phyloP scores from a whole-genome alignment of 2,888 invertebrate genomes.

The Napeogenes sylphis region DNA sequence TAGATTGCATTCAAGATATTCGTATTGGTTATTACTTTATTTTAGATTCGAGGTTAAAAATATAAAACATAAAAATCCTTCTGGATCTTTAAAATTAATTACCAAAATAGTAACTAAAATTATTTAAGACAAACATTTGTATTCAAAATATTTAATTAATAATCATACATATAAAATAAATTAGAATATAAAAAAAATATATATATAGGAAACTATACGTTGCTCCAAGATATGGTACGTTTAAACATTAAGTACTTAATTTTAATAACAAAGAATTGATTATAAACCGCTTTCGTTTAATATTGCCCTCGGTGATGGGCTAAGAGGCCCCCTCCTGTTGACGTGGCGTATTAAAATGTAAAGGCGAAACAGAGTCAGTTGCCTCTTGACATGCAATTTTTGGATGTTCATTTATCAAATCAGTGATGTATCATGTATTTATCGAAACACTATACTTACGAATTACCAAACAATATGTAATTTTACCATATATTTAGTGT shows the following conservation, averaged over 20 bases:
- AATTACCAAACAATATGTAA: conserved; percentile 38
- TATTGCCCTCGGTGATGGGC: conserved; percentile 52
- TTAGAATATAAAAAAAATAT: too few relatives aligned
- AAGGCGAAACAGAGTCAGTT: conserved; percentile 53
- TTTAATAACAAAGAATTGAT: conserved; percentile 32
- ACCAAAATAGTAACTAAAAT: too few relatives aligned
- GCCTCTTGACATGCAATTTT: conserved; percentile 75
- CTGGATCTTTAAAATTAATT: too few relatives aligned
- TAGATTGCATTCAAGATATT: conserved; percentile 40
- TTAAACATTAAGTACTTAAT: conserved; percentile 14
- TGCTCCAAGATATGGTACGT: neutral
- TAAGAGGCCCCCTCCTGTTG: conserved; percentile 54
- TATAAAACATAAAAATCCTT: neutral
- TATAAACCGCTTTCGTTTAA: conserved; percentile 26
- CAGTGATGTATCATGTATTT: conserved; percentile 39
- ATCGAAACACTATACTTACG: conserved; percentile 36
- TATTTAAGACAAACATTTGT: too few relatives aligned
- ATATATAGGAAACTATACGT: too few relatives aligned
- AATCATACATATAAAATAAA: too few relatives aligned
- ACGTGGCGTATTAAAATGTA: conserved; percentile 70
- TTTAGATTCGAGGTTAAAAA: neutral
- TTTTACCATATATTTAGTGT: neutral
- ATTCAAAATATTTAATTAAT: too few relatives aligned
- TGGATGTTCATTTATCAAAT: conserved; percentile 68
- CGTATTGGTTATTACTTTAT: conserved; percentile 27